These are phyloP conservation scores for Periophthalmus magnuspinnatus DNA, from an alignment of 2,797 vertebrate species.

Conservation along the genomic window DNA sequence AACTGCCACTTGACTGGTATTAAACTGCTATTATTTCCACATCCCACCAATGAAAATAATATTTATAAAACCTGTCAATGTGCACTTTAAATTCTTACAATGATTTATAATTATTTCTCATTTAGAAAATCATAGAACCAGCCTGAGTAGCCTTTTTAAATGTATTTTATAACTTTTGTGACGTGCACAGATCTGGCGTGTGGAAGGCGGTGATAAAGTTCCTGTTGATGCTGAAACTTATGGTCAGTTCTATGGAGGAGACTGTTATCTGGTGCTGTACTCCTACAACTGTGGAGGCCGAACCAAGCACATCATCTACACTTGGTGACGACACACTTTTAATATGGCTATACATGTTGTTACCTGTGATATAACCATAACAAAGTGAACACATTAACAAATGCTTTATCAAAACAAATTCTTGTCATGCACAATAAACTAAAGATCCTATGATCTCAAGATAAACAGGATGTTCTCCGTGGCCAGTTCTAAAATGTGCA, in stretches of 20 bases:
- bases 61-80: too few species aligned
- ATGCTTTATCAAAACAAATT: too few species aligned
- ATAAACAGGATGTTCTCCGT: too few species aligned
- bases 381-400: too few species aligned
- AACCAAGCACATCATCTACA: constrained; percentile 77
- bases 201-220: constrained; percentile 65
- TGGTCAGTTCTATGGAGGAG: constrained; percentile 80
- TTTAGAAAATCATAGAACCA: not conserved
- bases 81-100: too few species aligned
- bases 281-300: constrained; percentile 54
- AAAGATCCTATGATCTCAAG: too few species aligned
- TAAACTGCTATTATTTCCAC: too few species aligned
- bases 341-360: not conserved
- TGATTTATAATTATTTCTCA: not conserved
- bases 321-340: constrained; percentile 54
- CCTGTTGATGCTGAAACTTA: constrained; percentile 61
- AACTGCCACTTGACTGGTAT: too few species aligned
- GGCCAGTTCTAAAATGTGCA: too few species aligned
- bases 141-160: not conserved
- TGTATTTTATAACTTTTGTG: not conserved
- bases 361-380: not conserved
- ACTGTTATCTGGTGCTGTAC: constrained; percentile 82
- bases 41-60: too few species aligned
- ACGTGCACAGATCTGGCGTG: constrained; percentile 76
- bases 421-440: too few species aligned